Conservation (phyloP, 1,140 invertebrate species). For the Drosophila dunni region DNA sequence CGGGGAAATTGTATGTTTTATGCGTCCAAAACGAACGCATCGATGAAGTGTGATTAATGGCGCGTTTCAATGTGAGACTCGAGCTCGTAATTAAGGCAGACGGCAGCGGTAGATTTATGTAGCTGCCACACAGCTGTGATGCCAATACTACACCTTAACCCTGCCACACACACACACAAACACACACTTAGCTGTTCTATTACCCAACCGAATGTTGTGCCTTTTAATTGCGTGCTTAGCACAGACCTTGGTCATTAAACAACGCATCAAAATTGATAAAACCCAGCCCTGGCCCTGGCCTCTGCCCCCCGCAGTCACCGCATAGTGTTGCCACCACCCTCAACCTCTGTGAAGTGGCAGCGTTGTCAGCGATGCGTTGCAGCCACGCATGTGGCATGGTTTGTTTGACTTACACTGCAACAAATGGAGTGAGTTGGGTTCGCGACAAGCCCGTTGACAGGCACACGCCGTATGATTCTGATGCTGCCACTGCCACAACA, state of each 20-base stretch:
- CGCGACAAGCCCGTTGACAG: slow-evolving; percentile 39
- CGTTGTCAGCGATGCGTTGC: slow-evolving; percentile 34
- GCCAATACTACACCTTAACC: slow-evolving; percentile 32
- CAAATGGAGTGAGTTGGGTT: slow-evolving; percentile 53
- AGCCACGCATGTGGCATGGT: slow-evolving; percentile 42
- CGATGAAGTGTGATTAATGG: slow-evolving; percentile 81
- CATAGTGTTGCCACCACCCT: not conserved
- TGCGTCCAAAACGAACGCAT: slow-evolving; percentile 54
- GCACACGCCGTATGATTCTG: slow-evolving; percentile 8
- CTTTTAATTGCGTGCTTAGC: slow-evolving; percentile 77
- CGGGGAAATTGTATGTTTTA: slow-evolving; percentile 70
- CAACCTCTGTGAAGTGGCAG: not conserved
- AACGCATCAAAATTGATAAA: slow-evolving; percentile 76
- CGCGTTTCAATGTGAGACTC: slow-evolving; percentile 70
- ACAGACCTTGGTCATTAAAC: slow-evolving; percentile 70
- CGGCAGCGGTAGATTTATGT: slow-evolving; percentile 65
- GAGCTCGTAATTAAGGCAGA: slow-evolving; percentile 64
- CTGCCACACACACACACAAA: slow-evolving; percentile 13
- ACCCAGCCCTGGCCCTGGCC: slow-evolving; percentile 25
- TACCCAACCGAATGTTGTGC: slow-evolving; percentile 38
- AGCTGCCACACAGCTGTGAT: slow-evolving; percentile 49
- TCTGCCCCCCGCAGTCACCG: no score
- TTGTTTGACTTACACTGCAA: slow-evolving; percentile 48
- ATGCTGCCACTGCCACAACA: slow-evolving; percentile 9
- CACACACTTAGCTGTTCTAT: slow-evolving; percentile 37